Percentiles rank a stretch among this genome's conserved stretches.
Evolutionary conservation across 2,797 vertebrate genomes (phyloP).

Genomic region (Aselliscus stoliczkanus): DNA sequence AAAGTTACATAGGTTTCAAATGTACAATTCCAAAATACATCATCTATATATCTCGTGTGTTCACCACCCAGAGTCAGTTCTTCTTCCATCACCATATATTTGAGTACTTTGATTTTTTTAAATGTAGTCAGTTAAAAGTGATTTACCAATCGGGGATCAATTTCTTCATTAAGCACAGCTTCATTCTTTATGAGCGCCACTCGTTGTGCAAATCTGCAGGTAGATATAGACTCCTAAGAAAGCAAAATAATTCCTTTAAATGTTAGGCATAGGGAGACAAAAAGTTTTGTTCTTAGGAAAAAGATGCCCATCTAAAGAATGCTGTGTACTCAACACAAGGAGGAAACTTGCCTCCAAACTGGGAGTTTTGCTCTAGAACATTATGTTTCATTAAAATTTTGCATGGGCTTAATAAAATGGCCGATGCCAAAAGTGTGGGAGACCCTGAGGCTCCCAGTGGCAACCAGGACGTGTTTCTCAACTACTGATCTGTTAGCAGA

Average conservation of each 20-base stretch:
- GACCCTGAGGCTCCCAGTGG: neutral
- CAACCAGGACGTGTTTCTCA: neutral
- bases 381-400: neutral
- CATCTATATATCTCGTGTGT: no score
- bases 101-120: neutral
- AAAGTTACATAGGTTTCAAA: no score
- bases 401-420: constrained; percentile 11
- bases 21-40: no score
- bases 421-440: neutral
- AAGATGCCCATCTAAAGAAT: neutral
- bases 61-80: no score
- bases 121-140: neutral
- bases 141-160: constrained; percentile 93
- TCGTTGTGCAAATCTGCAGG: constrained; percentile 95
- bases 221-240: constrained; percentile 94
- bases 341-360: neutral
- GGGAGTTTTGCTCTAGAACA: neutral
- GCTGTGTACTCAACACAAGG: neutral
- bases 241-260: constrained; percentile 19
- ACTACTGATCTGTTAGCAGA: neutral
- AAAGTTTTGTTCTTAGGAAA: constrained; percentile 1
- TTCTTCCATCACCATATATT: no score
- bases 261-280: neutral
- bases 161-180: constrained; percentile 93
- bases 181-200: constrained; percentile 97